Evolutionary conservation across 1,140 invertebrate species (phyloP).

Genomic region (Lepidurus apus): DNA sequence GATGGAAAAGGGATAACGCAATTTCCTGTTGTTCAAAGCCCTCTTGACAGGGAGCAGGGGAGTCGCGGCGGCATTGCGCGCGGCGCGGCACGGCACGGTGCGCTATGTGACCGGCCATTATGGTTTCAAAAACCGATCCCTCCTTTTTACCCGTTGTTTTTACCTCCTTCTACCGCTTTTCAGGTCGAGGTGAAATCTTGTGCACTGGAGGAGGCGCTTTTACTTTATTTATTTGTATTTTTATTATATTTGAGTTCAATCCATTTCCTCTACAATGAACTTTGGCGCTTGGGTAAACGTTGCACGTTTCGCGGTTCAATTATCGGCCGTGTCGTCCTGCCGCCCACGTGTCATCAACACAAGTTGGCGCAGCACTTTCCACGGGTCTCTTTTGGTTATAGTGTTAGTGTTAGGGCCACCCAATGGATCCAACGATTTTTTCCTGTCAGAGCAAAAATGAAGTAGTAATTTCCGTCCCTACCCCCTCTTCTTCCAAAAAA

Average conservation of each 20-base stretch:
- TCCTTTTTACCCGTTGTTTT: neutral
- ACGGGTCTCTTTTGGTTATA: too few species aligned
- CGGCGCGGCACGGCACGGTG: neutral
- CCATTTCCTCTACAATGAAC: neutral
- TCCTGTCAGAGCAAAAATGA: too few species aligned
- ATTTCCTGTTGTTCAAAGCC: conserved; percentile 1
- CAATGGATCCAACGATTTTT: too few species aligned
- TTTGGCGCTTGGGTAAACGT: neutral
- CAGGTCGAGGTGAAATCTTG: neutral
- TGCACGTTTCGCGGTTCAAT: neutral
- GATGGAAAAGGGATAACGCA: neutral
- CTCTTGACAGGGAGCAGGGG: neutral
- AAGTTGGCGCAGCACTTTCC: too few species aligned
- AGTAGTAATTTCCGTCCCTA: too few species aligned
- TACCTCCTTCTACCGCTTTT: neutral
- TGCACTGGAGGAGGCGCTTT: neutral
- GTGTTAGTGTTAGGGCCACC: too few species aligned
- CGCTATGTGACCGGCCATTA: neutral
- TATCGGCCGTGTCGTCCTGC: neutral
- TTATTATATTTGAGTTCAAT: neutral
- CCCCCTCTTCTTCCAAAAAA: too few species aligned
- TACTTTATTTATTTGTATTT: neutral
- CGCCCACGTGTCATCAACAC: neutral
- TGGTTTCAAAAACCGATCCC: neutral
- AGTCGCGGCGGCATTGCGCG: neutral